Evolutionary conservation across 2,113 vertebrate species (phyloP), one percentile per base, ranked within the genome.

Genomic region (Sialia sialis): DNA sequence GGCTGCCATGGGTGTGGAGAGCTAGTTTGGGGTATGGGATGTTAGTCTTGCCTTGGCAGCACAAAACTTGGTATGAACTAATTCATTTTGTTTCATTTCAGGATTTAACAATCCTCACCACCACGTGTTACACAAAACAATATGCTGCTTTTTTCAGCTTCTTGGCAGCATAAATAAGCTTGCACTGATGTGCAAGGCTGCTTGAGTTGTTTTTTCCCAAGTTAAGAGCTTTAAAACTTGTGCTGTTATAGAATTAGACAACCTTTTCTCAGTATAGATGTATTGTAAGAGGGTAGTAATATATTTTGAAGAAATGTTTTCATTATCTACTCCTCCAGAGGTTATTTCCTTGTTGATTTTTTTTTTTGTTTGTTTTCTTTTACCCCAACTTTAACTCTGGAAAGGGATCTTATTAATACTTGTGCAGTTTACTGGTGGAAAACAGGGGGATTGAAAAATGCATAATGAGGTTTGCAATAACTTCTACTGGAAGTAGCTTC

Each of bases 41-140:
- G 51, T 85, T 92, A 52, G 43, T 81, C 59, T 92, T 92, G 64
- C 51, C 76, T 90, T 96, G 93, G 86, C 90, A 86, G 86, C 67
- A 70, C 64, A 78, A 56, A 84, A 49, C 36, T 81, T 86, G 43
- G 38, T 92, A 78, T 22, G 39, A 94, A 48, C 89, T 84, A 89
- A 89, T 78, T 92, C 72, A 59, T 55, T 93, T 82, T 87, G 89
- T 90, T 96, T 95, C 60, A 34, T 72, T 80, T 96, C 86, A 94
- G 75, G 62, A 90, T 90, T 92, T 89, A 89, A 90, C 83, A 90
- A 90, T 90, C 76, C 60, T 34, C 68, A 81, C 13, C 80, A 78
- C 83, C 83, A 87, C 83, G 76, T 80, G 93, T 95, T 89, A 90
- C 59, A 48, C 69, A 29, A 88, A 94, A 96, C 86, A 95, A 49